phyloP scores from a whole-genome alignment of 2,888 invertebrate genomes.

The Dioctria linearis region DNA sequence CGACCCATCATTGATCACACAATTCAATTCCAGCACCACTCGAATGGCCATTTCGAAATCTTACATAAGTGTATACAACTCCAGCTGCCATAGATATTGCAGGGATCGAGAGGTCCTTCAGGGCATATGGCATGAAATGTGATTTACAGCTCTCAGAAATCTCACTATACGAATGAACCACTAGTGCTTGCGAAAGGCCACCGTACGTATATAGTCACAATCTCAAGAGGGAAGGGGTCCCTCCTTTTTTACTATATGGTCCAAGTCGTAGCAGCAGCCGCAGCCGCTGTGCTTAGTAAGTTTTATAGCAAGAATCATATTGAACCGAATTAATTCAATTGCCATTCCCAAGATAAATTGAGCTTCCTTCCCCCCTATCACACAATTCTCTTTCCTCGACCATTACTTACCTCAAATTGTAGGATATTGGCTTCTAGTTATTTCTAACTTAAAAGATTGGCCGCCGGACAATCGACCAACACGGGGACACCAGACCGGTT shows the following conservation, averaged over 20 bases:
- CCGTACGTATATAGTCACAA: not conserved
- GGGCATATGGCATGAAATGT: not conserved
- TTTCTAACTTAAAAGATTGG: not conserved
- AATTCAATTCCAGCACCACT: not conserved
- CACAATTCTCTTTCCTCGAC: not conserved
- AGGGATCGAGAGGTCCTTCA: not conserved
- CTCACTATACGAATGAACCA: not conserved
- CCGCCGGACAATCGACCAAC: too few relatives aligned
- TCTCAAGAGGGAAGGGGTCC: not conserved
- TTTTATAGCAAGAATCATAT: not conserved
- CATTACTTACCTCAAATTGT: constrained; percentile 15
- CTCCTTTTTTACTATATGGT: too few relatives aligned
- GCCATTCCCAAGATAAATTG: constrained; percentile 8
- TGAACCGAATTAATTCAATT: not conserved
- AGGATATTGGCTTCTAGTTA: constrained; percentile 7
- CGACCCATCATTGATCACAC: not conserved
- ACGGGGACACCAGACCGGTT: too few relatives aligned
- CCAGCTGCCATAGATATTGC: not conserved
- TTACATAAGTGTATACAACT: not conserved
- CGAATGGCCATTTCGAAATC: not conserved
- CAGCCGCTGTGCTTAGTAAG: not conserved
- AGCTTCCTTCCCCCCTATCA: not conserved
- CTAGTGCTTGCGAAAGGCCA: not conserved
- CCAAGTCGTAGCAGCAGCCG: too few relatives aligned
- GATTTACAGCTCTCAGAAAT: not conserved